These are phyloP conservation scores for Oryzias dopingdopingensis DNA, from an alignment of 2,797 vertebrate genomes.

Conservation along the genomic window DNA sequence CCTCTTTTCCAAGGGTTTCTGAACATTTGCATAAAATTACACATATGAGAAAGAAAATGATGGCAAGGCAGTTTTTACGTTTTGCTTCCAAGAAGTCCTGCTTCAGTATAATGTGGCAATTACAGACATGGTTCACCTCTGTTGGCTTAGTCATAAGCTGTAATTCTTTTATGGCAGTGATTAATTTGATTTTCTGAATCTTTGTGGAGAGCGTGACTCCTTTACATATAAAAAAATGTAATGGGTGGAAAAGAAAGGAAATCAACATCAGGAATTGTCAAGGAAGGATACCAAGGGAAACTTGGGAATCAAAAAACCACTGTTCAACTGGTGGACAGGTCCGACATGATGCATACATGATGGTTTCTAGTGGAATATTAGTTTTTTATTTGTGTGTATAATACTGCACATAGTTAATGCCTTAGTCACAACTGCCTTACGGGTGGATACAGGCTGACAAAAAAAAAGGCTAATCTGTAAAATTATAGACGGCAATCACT, in stretches of 20 bases:
- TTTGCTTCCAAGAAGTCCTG: conserved; percentile 66
- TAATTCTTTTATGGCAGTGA: conserved; percentile 63
- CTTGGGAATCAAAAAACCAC: conserved; percentile 9
- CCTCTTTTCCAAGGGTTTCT: conserved; percentile 51
- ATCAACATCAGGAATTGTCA: conserved; percentile 42
- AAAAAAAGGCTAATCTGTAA: no score
- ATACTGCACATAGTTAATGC: no score
- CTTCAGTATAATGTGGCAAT: conserved; percentile 70
- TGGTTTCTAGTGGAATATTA: no score
- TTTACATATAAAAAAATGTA: conserved; percentile 51
- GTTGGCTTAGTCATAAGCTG: conserved; percentile 62
- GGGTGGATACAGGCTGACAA: no score
- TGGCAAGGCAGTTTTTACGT: conserved; percentile 70
- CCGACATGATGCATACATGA: background rate
- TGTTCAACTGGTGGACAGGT: conserved; percentile 10
- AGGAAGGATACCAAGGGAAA: conserved; percentile 9
- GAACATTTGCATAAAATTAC: conserved; percentile 72
- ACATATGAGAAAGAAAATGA: conserved; percentile 66
- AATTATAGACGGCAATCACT: no score
- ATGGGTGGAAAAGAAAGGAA: conserved; percentile 37
- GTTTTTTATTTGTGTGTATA: no score
- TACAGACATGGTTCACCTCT: conserved; percentile 73
- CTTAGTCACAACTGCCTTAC: no score
- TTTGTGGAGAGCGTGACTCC: conserved; percentile 49
- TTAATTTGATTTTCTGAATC: conserved; percentile 68